Conservation (phyloP, 2,888 invertebrate species). For the Lydus trimaculatus region DNA sequence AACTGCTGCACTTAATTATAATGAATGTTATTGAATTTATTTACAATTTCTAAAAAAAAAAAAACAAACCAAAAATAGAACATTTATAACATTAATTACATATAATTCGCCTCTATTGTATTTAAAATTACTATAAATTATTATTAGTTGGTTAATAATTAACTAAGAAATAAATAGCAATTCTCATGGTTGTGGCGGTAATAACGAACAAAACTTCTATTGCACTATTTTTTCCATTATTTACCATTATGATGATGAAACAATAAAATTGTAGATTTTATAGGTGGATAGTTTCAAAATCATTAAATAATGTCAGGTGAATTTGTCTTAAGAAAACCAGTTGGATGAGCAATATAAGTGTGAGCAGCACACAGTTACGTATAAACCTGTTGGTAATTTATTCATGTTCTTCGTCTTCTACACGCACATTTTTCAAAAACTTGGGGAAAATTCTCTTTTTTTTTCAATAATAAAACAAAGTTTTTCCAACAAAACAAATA, state of each 20-base stretch:
- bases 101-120: neutral
- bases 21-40: too few relatives aligned
- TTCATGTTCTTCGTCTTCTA: neutral
- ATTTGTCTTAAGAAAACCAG: conserved; percentile 35
- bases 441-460: neutral
- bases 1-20: too few relatives aligned
- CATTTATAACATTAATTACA: neutral
- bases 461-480: too few relatives aligned
- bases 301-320: conserved; percentile 35
- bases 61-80: neutral
- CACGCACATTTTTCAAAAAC: neutral
- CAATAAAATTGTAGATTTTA: neutral
- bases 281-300: conserved; percentile 11
- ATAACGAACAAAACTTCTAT: neutral
- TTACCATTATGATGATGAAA: neutral
- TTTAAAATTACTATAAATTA: neutral
- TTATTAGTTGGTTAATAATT: too few relatives aligned
- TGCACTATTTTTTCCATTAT: neutral
- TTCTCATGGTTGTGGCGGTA: neutral
- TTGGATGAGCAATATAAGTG: conserved; percentile 23
- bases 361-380: conserved; percentile 21
- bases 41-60: too few relatives aligned
- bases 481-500: too few relatives aligned
- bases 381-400: conserved; percentile 17
- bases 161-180: neutral